phyloP scores from a whole-genome alignment of 2,888 invertebrate genomes.

The Epinotia nisella region DNA sequence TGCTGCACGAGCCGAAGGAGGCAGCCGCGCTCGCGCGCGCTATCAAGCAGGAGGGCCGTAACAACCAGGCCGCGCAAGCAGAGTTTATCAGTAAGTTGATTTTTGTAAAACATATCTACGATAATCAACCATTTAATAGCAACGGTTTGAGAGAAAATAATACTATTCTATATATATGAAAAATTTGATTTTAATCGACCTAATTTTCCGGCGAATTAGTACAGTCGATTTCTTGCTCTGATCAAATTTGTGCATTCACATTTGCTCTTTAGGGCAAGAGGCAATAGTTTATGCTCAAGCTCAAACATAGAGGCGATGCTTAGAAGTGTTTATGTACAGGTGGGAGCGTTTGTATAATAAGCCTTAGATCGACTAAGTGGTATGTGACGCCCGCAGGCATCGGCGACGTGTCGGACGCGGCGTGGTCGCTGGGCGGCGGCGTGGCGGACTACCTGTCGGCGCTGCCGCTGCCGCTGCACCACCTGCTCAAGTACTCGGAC shows the following conservation, averaged over 20 bases:
- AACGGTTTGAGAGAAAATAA: too few species aligned
- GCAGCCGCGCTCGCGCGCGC: slow-evolving; percentile 80
- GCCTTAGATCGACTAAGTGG: too few species aligned
- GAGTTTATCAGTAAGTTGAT: slow-evolving; percentile 77
- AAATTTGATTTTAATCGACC: too few species aligned
- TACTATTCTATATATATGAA: too few species aligned
- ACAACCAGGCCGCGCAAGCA: slow-evolving; percentile 69
- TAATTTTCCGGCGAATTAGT: too few species aligned
- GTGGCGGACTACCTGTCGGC: slow-evolving; percentile 94
- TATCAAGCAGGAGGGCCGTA: slow-evolving; percentile 82
- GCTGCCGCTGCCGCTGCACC: slow-evolving; percentile 91
- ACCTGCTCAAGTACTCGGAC: slow-evolving; percentile 91
- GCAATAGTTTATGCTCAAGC: too few species aligned
- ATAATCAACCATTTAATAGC: not conserved
- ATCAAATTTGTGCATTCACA: too few species aligned
- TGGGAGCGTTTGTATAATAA: too few species aligned
- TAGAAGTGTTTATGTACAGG: too few species aligned
- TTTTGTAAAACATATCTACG: not conserved
- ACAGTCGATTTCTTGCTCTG: too few species aligned
- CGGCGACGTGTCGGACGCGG: slow-evolving; percentile 80
- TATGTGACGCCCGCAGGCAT: slow-evolving; percentile 60
- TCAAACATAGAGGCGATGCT: too few species aligned
- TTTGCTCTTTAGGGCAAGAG: too few species aligned
- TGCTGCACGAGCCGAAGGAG: slow-evolving; percentile 81
- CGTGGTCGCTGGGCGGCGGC: slow-evolving; percentile 91